Evolutionary conservation across 2,888 invertebrate genomes (phyloP).

Genomic region (Idaea biselata): DNA sequence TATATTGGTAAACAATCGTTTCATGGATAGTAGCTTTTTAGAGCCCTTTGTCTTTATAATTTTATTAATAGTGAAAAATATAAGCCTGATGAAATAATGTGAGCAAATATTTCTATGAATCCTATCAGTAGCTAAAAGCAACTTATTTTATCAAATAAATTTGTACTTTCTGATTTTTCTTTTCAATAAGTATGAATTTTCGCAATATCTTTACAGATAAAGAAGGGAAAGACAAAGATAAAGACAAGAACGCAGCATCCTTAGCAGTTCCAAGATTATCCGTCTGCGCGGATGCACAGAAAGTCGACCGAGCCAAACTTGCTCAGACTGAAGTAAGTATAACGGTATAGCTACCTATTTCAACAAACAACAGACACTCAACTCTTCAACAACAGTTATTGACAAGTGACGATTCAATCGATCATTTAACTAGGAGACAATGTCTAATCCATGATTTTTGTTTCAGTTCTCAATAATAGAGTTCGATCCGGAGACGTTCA

Average conservation of each 20-base stretch:
- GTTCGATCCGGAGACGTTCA: slow-evolving; percentile 96
- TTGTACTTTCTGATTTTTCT: not conserved
- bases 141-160: not conserved
- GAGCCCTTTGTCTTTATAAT: no score
- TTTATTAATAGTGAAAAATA: no score
- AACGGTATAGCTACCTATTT: not conserved
- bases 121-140: not conserved
- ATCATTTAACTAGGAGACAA: no score
- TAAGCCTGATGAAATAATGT: not conserved
- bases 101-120: not conserved
- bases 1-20: no score
- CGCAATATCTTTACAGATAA: slow-evolving; percentile 80
- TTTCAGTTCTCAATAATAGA: slow-evolving; percentile 95
- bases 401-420: not conserved
- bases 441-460: slow-evolving; percentile 15
- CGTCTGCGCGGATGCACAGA: slow-evolving; percentile 96
- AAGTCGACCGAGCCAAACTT: slow-evolving; percentile 94
- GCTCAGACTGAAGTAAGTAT: slow-evolving; percentile 91
- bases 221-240: slow-evolving; percentile 89
- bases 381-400: not conserved
- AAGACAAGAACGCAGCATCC: slow-evolving; percentile 87
- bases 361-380: slow-evolving; percentile 1
- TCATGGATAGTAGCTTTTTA: no score
- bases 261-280: slow-evolving; percentile 93
- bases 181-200: no score